Base-by-base conservation (phyloP, 2,797 vertebrate genomes). In the Eptatretus atami region DNA sequence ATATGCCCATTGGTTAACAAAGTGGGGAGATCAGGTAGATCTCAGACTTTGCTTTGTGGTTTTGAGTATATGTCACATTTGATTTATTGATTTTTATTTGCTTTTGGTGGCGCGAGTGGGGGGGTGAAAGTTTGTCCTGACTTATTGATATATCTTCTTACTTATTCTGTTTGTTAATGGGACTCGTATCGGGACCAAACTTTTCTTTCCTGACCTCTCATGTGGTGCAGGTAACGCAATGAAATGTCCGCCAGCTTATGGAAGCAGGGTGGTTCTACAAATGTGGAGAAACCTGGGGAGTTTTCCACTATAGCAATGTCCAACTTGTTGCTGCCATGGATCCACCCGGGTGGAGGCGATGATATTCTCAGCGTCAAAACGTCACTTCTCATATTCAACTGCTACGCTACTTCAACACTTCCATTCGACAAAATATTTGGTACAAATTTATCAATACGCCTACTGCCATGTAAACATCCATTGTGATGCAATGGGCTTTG, bases 371-470 rank as follows among this genome's bases (percentile, higher is more conserved):
- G 73, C 80, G 90, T 68, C 76, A 64, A 96, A 98, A 75, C 82
- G 86, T 66, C 90, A 94, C 63, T 96, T 98, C 71, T 84, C 2
- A 77, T 93, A 65, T 92, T 98, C 71, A 98, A 93, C 73, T 98
- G 86, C 68, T n/a, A 85, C 83, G 1, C 72, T 93, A 55, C 92
- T 64, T 92, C 90, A 84, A 83, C 67, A 70, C 78, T 11, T 93
- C 86, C 53, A 80, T n/a, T 96, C 66, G 92, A 98, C 75, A 93
- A 84, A 74, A 92, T 98, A 70, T 98, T 94, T 74, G 86, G 92
- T 98, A 75, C 24, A 77, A 74, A 74, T 53, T 54, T 66, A 67
- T 10, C 15, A 31, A 31, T 31, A 31, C n/a, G n/a, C n/a, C n/a
- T n/a, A n/a, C 31, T 31, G 31, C n/a, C 6, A 31, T 31, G 3